Evolutionary conservation across 2,888 invertebrate genomes (phyloP).

Genomic region (Pimpla rufipes): DNA sequence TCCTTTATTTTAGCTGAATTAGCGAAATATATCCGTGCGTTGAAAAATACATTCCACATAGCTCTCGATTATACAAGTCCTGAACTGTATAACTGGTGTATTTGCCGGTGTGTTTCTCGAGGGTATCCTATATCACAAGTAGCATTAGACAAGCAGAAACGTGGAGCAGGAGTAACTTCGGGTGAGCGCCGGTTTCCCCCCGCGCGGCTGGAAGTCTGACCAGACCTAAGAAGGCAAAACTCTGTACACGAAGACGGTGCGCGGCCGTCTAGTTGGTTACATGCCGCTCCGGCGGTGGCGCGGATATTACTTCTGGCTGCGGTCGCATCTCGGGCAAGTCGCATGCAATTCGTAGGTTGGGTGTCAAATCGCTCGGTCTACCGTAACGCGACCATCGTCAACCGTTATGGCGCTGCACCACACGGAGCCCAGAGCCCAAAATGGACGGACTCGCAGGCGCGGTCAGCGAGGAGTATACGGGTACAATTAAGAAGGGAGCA

Average conservation of each 20-base stretch:
- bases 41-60: slow-evolving; percentile 11
- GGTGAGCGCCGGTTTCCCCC: slow-evolving; percentile 26
- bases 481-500: slow-evolving; percentile 58
- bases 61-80: slow-evolving; percentile 14
- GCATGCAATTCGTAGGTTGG: slow-evolving; percentile 65
- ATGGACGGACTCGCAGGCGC: slow-evolving; percentile 37
- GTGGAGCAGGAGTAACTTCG: slow-evolving; percentile 38
- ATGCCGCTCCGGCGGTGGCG: slow-evolving; percentile 59
- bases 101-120: slow-evolving; percentile 26
- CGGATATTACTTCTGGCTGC: slow-evolving; percentile 74
- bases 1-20: slow-evolving; percentile 26
- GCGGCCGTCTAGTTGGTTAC: slow-evolving; percentile 20
- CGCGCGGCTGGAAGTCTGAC: slow-evolving; percentile 6
- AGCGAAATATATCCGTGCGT: slow-evolving; percentile 42
- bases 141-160: slow-evolving; percentile 27
- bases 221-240: slow-evolving; percentile 17
- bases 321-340: slow-evolving; percentile 73
- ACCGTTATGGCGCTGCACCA: slow-evolving; percentile 69
- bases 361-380: slow-evolving; percentile 81
- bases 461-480: slow-evolving; percentile 53
- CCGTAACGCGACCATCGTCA: slow-evolving; percentile 82
- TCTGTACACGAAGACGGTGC: slow-evolving; percentile 26
- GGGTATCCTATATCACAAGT: slow-evolving; percentile 8
- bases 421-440: slow-evolving; percentile 33
- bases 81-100: slow-evolving; percentile 14